Conservation (phyloP, 1,140 invertebrate genomes). For the Ceratina australensis region DNA sequence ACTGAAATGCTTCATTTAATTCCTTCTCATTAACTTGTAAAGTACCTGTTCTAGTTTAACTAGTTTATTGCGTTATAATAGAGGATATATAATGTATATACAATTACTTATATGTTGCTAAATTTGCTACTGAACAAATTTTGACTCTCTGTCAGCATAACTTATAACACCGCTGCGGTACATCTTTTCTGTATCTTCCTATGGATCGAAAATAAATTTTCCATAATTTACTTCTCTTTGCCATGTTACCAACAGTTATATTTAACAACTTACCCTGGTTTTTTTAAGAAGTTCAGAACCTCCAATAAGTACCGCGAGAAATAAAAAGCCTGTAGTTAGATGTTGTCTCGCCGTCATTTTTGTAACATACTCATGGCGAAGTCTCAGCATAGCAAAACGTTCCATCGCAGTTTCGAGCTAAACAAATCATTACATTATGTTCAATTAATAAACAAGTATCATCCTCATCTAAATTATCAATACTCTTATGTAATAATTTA, state of each 20-base stretch:
- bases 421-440: conserved; percentile 54
- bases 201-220: conserved; percentile 58
- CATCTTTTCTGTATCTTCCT: conserved; percentile 80
- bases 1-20: no score
- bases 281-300: accelerated
- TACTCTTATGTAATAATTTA: conserved; percentile 29
- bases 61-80: not conserved
- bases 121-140: conserved; percentile 74
- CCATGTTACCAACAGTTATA: not conserved
- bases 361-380: conserved; percentile 77
- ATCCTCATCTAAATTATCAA: not conserved
- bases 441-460: not conserved
- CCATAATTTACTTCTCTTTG: not conserved
- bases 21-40: no score
- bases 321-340: accelerated
- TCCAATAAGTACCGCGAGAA: not conserved
- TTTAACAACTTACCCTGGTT: not conserved
- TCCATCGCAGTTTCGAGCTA: conserved; percentile 89
- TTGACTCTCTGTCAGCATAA: conserved; percentile 85
- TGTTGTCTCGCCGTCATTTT: not conserved
- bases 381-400: conserved; percentile 85
- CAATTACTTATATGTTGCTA: not conserved
- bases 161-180: conserved; percentile 85
- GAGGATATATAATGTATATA: conserved; percentile 2
- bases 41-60: no score